Evolutionary conservation across 2,888 invertebrate species (phyloP).

Genomic region (Acleris laterana): DNA sequence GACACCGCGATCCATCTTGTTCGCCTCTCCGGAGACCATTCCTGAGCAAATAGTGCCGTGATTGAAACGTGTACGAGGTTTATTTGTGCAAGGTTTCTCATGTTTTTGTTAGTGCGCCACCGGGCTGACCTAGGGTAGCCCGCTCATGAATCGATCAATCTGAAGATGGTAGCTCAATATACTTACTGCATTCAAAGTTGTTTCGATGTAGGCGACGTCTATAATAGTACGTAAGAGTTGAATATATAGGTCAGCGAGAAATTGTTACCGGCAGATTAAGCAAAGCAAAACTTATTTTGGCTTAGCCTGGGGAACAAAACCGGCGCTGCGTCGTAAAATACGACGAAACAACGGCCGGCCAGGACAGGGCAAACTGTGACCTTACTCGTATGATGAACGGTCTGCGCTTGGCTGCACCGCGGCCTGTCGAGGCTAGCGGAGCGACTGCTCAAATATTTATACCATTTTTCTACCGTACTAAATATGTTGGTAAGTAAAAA

Average conservation of each 20-base stretch:
- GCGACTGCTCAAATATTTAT: slow-evolving; percentile 49
- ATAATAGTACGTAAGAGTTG: slow-evolving; percentile 20
- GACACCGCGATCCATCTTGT: slow-evolving; percentile 84
- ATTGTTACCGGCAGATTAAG: slow-evolving; percentile 63
- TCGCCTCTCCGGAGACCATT: slow-evolving; percentile 78
- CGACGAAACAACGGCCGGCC: slow-evolving; percentile 52
- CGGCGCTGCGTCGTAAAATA: slow-evolving; percentile 70
- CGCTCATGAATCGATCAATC: slow-evolving; percentile 22
- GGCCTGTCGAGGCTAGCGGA: slow-evolving; percentile 47
- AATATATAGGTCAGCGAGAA: slow-evolving; percentile 62
- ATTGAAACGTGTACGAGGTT: slow-evolving; percentile 72
- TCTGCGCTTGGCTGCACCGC: slow-evolving; percentile 54
- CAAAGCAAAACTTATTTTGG: slow-evolving; percentile 55
- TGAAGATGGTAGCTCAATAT: slow-evolving; percentile 1
- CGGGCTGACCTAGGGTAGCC: slow-evolving; percentile 13
- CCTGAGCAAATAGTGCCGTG: slow-evolving; percentile 77
- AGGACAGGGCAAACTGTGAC: slow-evolving; percentile 70
- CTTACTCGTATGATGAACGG: slow-evolving; percentile 68
- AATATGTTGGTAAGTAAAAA: neutral
- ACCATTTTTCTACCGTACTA: slow-evolving; percentile 12
- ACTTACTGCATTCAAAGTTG: neutral
- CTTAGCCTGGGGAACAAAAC: slow-evolving; percentile 77
- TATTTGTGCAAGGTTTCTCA: slow-evolving; percentile 65
- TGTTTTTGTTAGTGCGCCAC: slow-evolving; percentile 48
- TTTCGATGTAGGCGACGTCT: neutral